A percentile compares a stretch with the other conserved stretches of the same genome.
Conservation (phyloP, 53 echinoderm and acorn worm genomes). For the Astropecten irregularis region DNA sequence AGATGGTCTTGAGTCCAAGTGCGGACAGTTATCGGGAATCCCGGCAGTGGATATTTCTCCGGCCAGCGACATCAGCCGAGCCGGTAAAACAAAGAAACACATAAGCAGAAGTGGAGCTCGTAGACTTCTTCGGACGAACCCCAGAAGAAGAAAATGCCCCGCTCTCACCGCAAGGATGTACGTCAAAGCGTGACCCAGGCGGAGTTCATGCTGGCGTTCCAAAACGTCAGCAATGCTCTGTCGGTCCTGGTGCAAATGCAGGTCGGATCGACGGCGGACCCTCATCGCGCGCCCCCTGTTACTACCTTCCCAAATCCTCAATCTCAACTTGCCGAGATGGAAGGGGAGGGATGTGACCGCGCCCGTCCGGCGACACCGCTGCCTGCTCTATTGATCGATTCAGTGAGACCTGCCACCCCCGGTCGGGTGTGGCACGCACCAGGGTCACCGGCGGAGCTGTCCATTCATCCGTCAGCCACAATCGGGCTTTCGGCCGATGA, state of each 20-base stretch:
- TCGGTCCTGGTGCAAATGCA: background rate
- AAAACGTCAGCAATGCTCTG: background rate
- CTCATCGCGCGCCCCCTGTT: no score
- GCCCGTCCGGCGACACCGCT: no score
- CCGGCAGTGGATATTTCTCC: no score
- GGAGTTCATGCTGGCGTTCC: no score
- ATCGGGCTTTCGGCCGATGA: no score
- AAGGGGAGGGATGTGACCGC: background rate
- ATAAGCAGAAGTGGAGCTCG: background rate
- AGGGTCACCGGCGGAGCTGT: no score
- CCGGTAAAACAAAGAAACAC: no score
- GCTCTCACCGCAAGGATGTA: background rate
- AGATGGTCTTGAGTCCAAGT: no score
- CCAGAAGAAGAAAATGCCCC: background rate
- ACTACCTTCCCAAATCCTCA: background rate
- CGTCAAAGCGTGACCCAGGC: no score
- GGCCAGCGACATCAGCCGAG: no score
- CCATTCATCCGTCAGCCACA: no score
- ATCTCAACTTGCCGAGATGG: background rate
- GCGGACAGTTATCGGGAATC: no score
- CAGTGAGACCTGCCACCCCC: background rate
- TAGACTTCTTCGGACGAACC: background rate
- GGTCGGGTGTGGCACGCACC: background rate
- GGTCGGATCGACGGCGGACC: background rate
- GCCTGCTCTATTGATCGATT: background rate